phyloP scores from a whole-genome alignment of 2,888 invertebrate genomes.

The Eupithecia subfuscata region DNA sequence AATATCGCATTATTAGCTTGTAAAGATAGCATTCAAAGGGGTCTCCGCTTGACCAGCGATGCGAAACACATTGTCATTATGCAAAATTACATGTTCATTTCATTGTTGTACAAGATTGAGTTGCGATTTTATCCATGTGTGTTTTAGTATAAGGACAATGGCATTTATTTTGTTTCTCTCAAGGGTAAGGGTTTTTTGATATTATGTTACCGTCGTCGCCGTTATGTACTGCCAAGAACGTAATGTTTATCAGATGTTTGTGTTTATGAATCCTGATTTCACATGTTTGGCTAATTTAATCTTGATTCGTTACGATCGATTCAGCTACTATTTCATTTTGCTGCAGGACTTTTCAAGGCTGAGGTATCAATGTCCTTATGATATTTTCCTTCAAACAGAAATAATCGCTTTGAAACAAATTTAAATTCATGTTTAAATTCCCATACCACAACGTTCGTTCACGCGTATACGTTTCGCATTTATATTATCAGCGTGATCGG shows the following conservation, averaged over 20 bases:
- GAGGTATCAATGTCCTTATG: not conserved
- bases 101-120: conserved; percentile 24
- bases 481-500: conserved; percentile 51
- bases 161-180: not conserved
- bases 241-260: not conserved
- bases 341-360: not conserved
- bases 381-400: not conserved
- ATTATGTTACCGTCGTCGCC: too few relatives aligned
- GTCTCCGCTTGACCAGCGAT: conserved; percentile 39
- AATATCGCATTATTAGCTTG: conserved; percentile 12
- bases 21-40: conserved; percentile 23
- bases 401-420: not conserved
- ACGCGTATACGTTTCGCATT: conserved; percentile 48
- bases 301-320: too few relatives aligned
- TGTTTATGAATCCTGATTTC: not conserved
- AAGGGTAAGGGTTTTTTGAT: not conserved
- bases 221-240: too few relatives aligned
- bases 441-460: conserved; percentile 36
- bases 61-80: conserved; percentile 42
- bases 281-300: not conserved
- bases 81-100: conserved; percentile 37
- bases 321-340: not conserved
- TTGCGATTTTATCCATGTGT: not conserved
- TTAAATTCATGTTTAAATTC: conserved; percentile 17
- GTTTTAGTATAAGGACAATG: not conserved